Base-by-base conservation (phyloP, 2,797 vertebrate genomes). In the Sebastes oblongus region DNA sequence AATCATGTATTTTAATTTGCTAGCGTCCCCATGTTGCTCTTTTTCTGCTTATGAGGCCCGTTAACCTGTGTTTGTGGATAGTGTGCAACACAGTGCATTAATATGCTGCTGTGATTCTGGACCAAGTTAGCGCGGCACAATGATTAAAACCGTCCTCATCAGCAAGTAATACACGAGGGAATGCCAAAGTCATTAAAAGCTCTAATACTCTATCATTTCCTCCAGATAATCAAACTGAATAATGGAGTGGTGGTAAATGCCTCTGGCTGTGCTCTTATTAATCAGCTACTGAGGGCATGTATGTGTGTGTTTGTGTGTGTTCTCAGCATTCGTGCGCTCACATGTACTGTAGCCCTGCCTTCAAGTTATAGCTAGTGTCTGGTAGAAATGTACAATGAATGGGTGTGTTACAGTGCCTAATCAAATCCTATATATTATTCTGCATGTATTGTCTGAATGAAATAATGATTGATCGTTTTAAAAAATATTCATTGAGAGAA, bases 181-280 rank as follows among this genome's bases (percentile, higher is more conserved):
- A 94, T 90, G 93, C 92, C 93, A 94, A 95, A 95, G 94, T 95
- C 82, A 96, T 95, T 96, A 96, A 95, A 95, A 93, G 92, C 91
- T 87, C 92, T 94, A 94, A 94, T 93, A 93, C 94, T 91, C 84
- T 91, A 94, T 93, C 89, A 93, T 93, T 95, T 94, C 94, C 95
- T 95, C 89, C 84, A 88, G 91, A 94, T 94, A 95, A 96, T 96
- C 95, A 95, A 95, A 93, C 67, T 93, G 18, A 83, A 95, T 93
- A 91, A 95, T 80, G 70, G 90, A 93, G 87, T 89, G 89, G 34
- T 83, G 78, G 81, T 95, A 93, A 94, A 93, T 80, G 93, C 87
- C 92, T 61, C 55, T 84, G 90, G 82, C 92, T 93, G 84, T 88
- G 82, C 89, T 90, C 85, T 86, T 93, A 94, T 77, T 94, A 94